Conservation (phyloP, 2,113 vertebrate species). For the Aplodontia rufa region DNA sequence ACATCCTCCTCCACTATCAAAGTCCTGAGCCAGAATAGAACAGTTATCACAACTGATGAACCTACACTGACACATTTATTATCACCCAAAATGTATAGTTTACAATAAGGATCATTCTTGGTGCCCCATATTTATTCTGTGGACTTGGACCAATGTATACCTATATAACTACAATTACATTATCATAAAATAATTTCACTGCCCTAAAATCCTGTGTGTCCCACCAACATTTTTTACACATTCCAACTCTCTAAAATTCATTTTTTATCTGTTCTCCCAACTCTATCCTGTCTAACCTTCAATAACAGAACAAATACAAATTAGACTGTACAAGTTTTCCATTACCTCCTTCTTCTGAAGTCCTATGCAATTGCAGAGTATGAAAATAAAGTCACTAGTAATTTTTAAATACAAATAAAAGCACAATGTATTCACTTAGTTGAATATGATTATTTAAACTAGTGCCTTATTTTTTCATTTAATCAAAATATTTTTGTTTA, state of each 20-base stretch:
- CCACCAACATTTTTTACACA: not conserved
- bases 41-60: not conserved
- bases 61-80: not conserved
- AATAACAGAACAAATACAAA: not conserved
- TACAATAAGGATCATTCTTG: not conserved
- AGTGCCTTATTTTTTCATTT: constrained; percentile 1
- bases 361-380: not conserved
- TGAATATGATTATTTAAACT: not conserved
- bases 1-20: not conserved
- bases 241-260: not conserved
- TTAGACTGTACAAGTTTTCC: not conserved
- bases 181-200: not conserved
- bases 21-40: not conserved
- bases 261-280: not conserved
- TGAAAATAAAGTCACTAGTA: not conserved
- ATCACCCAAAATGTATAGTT: not conserved
- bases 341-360: not conserved
- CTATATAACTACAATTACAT: not conserved
- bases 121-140: not conserved
- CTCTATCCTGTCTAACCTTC: not conserved
- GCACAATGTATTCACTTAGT: not conserved
- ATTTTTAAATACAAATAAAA: not conserved
- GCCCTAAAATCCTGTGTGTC: not conserved
- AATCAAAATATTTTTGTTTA: constrained; percentile 23
- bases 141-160: not conserved